Conservation (phyloP, 2,113 vertebrate genomes). For the Thalassoma bifasciatum region DNA sequence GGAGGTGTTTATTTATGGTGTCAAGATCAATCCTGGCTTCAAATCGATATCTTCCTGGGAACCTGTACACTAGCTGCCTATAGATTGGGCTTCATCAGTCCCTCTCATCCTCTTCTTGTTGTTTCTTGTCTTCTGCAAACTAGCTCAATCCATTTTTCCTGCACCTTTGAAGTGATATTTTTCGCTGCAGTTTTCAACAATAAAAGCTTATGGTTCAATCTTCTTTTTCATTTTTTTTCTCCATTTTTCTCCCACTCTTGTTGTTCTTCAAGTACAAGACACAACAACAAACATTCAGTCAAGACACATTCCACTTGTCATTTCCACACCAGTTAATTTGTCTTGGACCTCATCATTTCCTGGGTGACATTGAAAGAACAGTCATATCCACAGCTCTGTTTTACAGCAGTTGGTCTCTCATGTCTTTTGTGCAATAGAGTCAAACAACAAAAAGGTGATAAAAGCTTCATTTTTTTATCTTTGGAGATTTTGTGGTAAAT, state of each 20-base stretch:
- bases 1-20: slow-evolving; percentile 68
- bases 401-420: background rate
- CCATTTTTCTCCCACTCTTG: background rate
- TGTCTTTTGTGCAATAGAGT: slow-evolving; percentile 10
- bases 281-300: background rate
- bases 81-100: slow-evolving; percentile 66
- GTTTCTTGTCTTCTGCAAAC: slow-evolving; percentile 26
- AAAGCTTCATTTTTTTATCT: background rate
- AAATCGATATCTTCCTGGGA: slow-evolving; percentile 71
- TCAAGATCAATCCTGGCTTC: slow-evolving; percentile 65
- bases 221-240: background rate
- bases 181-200: slow-evolving; percentile 4
- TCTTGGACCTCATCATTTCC: slow-evolving; percentile 29
- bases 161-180: slow-evolving; percentile 37
- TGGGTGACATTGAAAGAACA: slow-evolving; percentile 23
- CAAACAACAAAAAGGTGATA: background rate
- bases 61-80: slow-evolving; percentile 49
- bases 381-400: slow-evolving; percentile 19
- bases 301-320: slow-evolving; percentile 5
- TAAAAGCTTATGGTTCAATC: no score
- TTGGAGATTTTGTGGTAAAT: slow-evolving; percentile 9
- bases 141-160: slow-evolving; percentile 42
- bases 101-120: slow-evolving; percentile 28
- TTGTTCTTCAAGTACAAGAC: background rate
- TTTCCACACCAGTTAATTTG: slow-evolving; percentile 22